These are phyloP conservation scores for Corvus cornix DNA, from an alignment of 2,113 vertebrate genomes.

Conservation along the genomic window DNA sequence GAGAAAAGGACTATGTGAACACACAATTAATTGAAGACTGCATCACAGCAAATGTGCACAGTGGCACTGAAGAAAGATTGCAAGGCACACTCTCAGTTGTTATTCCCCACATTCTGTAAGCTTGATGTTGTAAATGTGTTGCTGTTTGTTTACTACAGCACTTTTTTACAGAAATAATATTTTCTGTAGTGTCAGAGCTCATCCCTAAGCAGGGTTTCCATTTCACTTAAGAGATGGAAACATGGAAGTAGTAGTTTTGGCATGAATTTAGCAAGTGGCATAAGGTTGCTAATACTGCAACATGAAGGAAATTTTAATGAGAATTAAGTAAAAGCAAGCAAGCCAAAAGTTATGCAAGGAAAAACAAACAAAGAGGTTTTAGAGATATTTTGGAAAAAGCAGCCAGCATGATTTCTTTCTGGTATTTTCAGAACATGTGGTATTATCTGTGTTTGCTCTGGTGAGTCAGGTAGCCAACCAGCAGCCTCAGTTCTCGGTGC, in stretches of 20 bases:
- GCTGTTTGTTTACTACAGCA: background rate
- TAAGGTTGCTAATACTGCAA: background rate
- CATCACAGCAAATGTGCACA: background rate
- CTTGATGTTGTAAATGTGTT: background rate
- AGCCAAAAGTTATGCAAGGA: background rate
- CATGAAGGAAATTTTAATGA: background rate
- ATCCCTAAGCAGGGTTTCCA: background rate
- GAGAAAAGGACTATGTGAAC: background rate
- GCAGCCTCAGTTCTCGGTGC: background rate
- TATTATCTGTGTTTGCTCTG: background rate
- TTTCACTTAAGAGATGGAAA: background rate
- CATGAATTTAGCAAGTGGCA: background rate
- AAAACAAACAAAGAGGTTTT: background rate
- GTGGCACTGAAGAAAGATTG: background rate
- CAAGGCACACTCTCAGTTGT: background rate
- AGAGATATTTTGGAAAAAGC: background rate
- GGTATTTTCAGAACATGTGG: background rate
- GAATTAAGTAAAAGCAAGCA: background rate
- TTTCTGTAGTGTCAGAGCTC: background rate
- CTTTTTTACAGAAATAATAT: background rate
- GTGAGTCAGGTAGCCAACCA: background rate
- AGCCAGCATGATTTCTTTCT: background rate
- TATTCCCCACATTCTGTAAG: background rate
- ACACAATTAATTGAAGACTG: background rate
- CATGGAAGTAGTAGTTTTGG: background rate